These are phyloP conservation scores for Gymnodraco acuticeps DNA, from an alignment of 2,797 vertebrate species.

Conservation along the genomic window DNA sequence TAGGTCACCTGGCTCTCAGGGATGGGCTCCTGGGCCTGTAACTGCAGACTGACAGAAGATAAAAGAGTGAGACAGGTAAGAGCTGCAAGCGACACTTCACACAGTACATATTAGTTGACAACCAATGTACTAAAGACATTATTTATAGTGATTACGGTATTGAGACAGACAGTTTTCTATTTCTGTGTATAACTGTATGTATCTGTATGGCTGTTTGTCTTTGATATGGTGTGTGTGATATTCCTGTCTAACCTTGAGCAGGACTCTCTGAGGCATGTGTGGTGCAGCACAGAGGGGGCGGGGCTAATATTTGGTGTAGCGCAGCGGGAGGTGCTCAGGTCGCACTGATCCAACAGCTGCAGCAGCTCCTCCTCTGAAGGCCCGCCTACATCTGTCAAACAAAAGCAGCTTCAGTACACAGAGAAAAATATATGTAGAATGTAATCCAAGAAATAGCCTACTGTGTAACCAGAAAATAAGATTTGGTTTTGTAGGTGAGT, in stretches of 20 bases:
- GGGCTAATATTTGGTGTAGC: slow-evolving; percentile 98
- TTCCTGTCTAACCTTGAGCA: slow-evolving; percentile 89
- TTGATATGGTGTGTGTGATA: background rate
- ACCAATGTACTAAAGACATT: background rate
- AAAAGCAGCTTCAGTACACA: slow-evolving; percentile 20
- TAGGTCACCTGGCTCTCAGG: slow-evolving; percentile 91
- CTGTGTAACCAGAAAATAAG: background rate
- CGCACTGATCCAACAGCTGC: slow-evolving; percentile 96
- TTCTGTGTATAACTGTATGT: background rate
- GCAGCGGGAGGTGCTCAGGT: slow-evolving; percentile 96
- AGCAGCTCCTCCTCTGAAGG: slow-evolving; percentile 96
- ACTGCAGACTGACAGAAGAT: slow-evolving; percentile 88
- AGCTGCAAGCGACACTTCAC: background rate
- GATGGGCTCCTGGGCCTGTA: slow-evolving; percentile 91
- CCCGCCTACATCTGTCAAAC: slow-evolving; percentile 89
- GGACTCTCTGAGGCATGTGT: slow-evolving; percentile 93
- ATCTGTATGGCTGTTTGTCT: background rate
- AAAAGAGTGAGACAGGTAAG: background rate
- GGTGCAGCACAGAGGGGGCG: slow-evolving; percentile 94
- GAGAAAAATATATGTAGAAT: background rate
- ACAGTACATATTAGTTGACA: background rate
- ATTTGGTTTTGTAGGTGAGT: no score
- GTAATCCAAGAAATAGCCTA: background rate
- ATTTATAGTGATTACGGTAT: background rate
- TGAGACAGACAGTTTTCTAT: background rate